These are phyloP conservation scores for Zapus hudsonius DNA, from an alignment of 2,113 vertebrate genomes.

Conservation along the genomic window DNA sequence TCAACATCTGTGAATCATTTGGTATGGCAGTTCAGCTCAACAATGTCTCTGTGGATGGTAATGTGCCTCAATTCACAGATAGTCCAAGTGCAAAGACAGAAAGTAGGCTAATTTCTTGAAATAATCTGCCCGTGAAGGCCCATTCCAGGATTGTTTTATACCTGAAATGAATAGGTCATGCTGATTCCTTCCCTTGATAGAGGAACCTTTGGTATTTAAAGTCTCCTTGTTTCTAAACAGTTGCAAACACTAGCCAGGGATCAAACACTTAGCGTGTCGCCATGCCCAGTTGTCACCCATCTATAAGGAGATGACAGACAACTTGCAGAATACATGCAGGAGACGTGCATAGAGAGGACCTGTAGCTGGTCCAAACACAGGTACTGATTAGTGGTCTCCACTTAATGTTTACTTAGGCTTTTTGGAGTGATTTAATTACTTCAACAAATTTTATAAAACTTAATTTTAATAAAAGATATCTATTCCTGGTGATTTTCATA, in stretches of 20 bases:
- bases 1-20: background rate
- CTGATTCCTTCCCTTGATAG: background rate
- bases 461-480: background rate
- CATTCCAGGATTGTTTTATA: background rate
- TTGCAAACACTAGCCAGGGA: background rate
- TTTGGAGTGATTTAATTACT: background rate
- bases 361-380: background rate
- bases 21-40: background rate
- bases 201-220: background rate
- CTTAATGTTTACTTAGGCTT: background rate
- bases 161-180: too few species aligned
- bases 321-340: background rate
- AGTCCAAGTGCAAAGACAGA: background rate
- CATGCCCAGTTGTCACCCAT: accelerated
- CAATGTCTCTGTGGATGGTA: background rate
- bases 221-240: background rate
- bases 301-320: background rate
- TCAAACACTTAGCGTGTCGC: background rate
- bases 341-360: background rate
- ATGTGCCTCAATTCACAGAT: background rate
- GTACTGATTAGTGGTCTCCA: background rate
- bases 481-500: background rate
- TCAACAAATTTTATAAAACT: background rate
- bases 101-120: background rate
- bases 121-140: background rate